Evolutionary conservation across 1,140 invertebrate species (phyloP), one percentile per base, ranked within the genome.

Genomic region (Heliconius congener): DNA sequence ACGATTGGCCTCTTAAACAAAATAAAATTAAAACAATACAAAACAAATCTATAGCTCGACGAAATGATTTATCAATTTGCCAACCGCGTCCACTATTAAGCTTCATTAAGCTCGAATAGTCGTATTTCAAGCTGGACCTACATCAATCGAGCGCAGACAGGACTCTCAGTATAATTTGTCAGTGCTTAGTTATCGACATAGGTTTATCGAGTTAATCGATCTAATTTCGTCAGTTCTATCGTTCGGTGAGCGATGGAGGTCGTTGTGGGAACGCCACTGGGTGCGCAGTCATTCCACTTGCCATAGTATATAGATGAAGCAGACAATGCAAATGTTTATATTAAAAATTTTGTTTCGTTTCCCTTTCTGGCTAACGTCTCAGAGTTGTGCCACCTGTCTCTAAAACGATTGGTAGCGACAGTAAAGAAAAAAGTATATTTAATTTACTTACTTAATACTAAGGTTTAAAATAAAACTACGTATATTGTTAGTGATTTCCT

Each of bases 211-310:
- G 76, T 84, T 85, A 80, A 84, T 85, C 77, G 83, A 85, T 84
- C 83, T 81, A 78, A 83, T 85, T 85, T 85, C 81, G 81, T 81
- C 80, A 82, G 84, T 82, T 93, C 91, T 88, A 87, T 77, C 91
- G 88, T 87, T 77, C 87, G 83, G 85, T 91, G 86, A 91, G 86
- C 88, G 88, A 92, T 90, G 87, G 86, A 88, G 86, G 83, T 78
- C 86, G 88, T 81, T 88, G 87, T 93, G 91, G 91, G 92, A 93
- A 93, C 89, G 90, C 90, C 90, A 93, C 89, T 80, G 83, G 85
- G 85, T 87, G 91, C 89, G 84, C 83, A 87, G 92, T 92, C 90
- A 91, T 92, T 85, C 83, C 81, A 74, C 71, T 81, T 74, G 77
- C 74, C 84, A 88, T 83, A 89, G 88, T 90, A 34, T 90, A 34